These are phyloP conservation scores for Oriolus oriolus DNA, from an alignment of 2,113 vertebrate genomes.

Conservation along the genomic window DNA sequence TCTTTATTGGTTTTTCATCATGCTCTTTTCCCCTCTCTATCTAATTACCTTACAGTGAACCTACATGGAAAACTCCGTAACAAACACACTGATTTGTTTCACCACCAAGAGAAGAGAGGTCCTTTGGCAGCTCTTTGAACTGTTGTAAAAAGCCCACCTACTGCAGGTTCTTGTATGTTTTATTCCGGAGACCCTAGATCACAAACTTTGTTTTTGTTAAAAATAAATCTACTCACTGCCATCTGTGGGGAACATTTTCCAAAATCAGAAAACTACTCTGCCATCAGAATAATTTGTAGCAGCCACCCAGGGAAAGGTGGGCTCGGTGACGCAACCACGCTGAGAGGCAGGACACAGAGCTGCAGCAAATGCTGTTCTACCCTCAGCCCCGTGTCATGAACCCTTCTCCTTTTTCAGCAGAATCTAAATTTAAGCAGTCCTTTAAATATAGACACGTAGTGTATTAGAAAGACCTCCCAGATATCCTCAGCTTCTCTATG, in stretches of 20 bases:
- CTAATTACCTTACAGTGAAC: background rate
- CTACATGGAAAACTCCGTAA: background rate
- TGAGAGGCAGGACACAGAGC: background rate
- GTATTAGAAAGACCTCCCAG: background rate
- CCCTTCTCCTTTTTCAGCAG: background rate
- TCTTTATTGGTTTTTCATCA: background rate
- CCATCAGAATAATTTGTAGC: background rate
- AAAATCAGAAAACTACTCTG: background rate
- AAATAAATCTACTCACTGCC: background rate
- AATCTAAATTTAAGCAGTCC: background rate
- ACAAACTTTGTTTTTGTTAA: background rate
- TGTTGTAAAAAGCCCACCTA: background rate
- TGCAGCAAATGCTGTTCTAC: background rate
- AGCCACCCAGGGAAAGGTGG: background rate
- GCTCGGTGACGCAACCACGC: accelerated
- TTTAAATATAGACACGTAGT: background rate
- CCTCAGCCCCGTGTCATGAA: background rate
- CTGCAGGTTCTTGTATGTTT: background rate
- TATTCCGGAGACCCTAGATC: background rate
- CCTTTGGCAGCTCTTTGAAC: background rate
- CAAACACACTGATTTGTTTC: background rate
- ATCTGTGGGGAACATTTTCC: background rate
- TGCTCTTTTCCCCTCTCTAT: background rate
- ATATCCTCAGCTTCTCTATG: background rate
- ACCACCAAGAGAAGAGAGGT: background rate